These are phyloP conservation scores for Thereuonema tuberculata DNA, from an alignment of 1,140 invertebrate species.

Conservation along the genomic window DNA sequence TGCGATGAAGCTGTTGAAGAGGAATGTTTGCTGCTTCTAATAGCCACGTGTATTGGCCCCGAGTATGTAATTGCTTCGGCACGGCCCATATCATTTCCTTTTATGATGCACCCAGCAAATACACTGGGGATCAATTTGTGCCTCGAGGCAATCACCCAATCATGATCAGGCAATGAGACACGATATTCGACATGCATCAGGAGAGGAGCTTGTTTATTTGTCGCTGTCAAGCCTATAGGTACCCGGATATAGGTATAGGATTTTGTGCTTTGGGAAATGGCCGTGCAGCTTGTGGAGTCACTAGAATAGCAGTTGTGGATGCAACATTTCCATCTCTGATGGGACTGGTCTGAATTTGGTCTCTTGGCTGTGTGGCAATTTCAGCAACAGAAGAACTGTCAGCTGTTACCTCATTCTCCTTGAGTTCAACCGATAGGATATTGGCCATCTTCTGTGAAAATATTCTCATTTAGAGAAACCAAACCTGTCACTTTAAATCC, in stretches of 20 bases:
- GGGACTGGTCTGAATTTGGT: too few species aligned
- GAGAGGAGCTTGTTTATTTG: conserved; percentile 27
- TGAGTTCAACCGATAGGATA: too few species aligned
- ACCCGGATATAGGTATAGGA: conserved; percentile 31
- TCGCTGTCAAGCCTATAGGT: conserved; percentile 31
- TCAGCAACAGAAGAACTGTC: too few species aligned
- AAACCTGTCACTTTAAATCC: too few species aligned
- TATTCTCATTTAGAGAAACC: too few species aligned
- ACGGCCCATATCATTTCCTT: conserved; percentile 21
- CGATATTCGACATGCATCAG: conserved; percentile 33
- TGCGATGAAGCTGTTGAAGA: conserved; percentile 25
- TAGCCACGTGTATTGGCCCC: conserved; percentile 31
- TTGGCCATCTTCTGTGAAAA: too few species aligned
- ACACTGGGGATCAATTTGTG: conserved; percentile 30
- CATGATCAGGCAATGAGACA: conserved; percentile 32
- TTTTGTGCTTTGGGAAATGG: too few species aligned
- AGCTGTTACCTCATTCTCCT: too few species aligned
- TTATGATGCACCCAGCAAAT: conserved; percentile 23
- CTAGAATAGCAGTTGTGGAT: too few species aligned
- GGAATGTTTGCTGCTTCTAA: conserved; percentile 26
- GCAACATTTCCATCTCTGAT: too few species aligned
- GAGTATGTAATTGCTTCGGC: conserved; percentile 25
- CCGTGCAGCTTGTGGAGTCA: too few species aligned
- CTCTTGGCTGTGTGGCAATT: too few species aligned
- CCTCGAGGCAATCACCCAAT: conserved; percentile 28